Evolutionary conservation across 2,797 vertebrate species (phyloP).

Genomic region (Pachyuromys duprasi): DNA sequence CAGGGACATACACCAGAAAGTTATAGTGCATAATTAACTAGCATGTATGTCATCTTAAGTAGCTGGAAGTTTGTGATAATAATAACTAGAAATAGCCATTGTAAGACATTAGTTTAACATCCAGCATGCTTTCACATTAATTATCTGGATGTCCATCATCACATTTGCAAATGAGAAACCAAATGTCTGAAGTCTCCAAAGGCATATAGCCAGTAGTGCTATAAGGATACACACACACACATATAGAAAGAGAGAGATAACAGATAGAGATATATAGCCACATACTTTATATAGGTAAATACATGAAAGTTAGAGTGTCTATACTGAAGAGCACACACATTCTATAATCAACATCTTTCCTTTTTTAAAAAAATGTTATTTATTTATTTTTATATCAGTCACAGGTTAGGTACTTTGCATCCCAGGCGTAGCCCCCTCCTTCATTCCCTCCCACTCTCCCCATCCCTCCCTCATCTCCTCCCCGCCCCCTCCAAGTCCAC

Average conservation of each 20-base stretch:
- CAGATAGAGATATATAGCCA: no score
- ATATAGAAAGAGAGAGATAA: no score
- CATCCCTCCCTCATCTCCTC: no score
- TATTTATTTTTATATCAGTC: no score
- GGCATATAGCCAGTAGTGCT: background rate
- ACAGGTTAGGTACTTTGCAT: no score
- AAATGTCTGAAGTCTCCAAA: background rate
- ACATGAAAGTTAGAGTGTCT: background rate
- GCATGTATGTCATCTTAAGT: background rate
- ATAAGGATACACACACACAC: no score
- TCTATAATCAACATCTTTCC: background rate
- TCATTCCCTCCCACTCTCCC: no score
- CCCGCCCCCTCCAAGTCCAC: no score
- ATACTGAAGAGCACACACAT: background rate
- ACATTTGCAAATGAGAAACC: background rate
- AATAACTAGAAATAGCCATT: background rate
- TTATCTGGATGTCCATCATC: background rate
- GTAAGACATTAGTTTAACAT: background rate
- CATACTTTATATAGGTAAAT: background rate
- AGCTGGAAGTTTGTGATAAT: background rate
- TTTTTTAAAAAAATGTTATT: no score
- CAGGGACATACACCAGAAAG: background rate
- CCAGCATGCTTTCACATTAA: background rate
- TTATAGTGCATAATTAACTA: background rate
- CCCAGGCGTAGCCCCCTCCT: no score